Conservation (phyloP, 2,113 vertebrate genomes). For the Phoenicopterus ruber region DNA sequence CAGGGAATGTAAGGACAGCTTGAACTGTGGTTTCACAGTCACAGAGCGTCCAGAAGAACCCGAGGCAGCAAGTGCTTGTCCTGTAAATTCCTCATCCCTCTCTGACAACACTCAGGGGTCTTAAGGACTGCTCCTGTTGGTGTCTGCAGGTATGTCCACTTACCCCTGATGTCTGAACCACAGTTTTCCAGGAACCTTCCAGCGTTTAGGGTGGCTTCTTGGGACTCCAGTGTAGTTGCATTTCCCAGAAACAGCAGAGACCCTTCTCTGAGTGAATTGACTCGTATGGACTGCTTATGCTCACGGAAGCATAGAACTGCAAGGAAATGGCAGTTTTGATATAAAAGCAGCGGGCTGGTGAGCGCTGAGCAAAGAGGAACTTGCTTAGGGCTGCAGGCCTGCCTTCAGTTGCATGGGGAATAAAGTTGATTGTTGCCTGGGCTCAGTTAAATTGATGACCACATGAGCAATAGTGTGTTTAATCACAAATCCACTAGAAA, state of each 20-base stretch:
- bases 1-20: background rate
- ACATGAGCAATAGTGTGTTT: background rate
- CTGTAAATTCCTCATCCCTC: background rate
- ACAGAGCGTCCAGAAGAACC: background rate
- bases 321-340: background rate
- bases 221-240: background rate
- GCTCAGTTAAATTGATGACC: background rate
- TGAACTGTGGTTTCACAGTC: background rate
- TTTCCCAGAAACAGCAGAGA: background rate
- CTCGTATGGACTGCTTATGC: background rate
- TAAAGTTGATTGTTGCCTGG: background rate
- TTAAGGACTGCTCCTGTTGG: background rate
- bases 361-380: background rate
- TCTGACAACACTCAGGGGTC: background rate
- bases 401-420: background rate
- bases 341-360: background rate
- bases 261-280: background rate
- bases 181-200: background rate
- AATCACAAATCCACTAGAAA: constrained; percentile 5
- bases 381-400: background rate
- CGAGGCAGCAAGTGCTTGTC: background rate
- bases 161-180: background rate
- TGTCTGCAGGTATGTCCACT: background rate
- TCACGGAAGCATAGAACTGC: background rate
- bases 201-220: background rate